A percentile compares a stretch with the other conserved stretches of the same genome.
Conservation (phyloP, 2,797 vertebrate genomes). For the Champsocephalus esox region DNA sequence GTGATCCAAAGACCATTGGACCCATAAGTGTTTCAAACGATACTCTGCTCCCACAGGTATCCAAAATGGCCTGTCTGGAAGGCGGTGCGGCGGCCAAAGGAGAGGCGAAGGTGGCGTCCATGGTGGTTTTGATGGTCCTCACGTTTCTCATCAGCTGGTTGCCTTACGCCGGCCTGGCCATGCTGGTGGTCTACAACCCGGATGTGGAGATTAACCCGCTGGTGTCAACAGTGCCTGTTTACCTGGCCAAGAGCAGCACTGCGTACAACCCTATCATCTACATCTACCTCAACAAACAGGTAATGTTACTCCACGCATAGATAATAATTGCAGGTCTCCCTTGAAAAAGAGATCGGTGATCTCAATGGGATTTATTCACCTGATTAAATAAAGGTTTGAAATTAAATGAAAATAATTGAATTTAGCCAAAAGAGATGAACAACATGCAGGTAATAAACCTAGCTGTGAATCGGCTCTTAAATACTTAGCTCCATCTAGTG, state of each 20-base stretch:
- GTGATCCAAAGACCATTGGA: neutral
- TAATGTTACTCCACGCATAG: conserved; percentile 12
- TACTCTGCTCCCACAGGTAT: conserved; percentile 63
- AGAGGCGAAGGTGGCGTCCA: conserved; percentile 71
- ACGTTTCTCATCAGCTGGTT: conserved; percentile 81
- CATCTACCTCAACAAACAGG: conserved; percentile 86
- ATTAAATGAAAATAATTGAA: neutral
- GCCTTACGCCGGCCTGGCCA: conserved; percentile 78
- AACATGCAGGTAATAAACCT: neutral
- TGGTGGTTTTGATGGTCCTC: conserved; percentile 79
- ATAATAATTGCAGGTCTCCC: no score
- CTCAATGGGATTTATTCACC: no score
- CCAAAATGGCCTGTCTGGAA: conserved; percentile 72
- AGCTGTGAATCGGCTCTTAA: neutral
- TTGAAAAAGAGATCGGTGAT: no score
- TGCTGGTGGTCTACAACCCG: conserved; percentile 70
- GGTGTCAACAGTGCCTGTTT: conserved; percentile 77
- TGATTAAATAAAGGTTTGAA: no score
- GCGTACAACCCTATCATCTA: conserved; percentile 83
- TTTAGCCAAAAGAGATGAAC: neutral
- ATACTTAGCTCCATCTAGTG: conserved; percentile 65
- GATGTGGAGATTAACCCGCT: conserved; percentile 71
- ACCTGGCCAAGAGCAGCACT: conserved; percentile 84
- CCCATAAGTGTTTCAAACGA: neutral
- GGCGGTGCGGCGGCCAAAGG: conserved; percentile 76